Evolutionary conservation across 2,888 invertebrate species (phyloP).

Genomic region (Eupithecia subfuscata): DNA sequence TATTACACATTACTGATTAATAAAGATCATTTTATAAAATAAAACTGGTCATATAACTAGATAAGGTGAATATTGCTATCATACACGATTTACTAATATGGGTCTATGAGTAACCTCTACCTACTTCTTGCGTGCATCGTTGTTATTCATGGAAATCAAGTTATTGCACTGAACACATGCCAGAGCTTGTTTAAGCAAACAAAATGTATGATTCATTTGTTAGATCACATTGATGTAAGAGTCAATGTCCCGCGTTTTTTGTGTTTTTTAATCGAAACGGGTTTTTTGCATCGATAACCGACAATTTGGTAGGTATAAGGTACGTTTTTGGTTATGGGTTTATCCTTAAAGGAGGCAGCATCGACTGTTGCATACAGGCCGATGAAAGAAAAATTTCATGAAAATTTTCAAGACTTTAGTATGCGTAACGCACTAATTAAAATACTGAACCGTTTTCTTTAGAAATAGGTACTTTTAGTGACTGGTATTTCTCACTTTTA

Average conservation of each 20-base stretch:
- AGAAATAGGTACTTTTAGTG: background rate
- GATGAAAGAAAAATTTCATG: background rate
- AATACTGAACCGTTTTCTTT: background rate
- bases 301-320: background rate
- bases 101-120: background rate
- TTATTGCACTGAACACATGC: constrained; percentile 10
- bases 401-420: background rate
- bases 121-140: constrained; percentile 1
- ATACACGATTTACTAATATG: background rate
- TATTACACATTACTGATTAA: background rate
- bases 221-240: constrained; percentile 30
- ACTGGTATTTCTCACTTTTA: no score
- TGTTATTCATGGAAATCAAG: constrained; percentile 1
- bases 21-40: no score
- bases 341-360: background rate
- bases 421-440: background rate
- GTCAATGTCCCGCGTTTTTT: constrained; percentile 43
- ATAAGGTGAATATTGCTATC: background rate
- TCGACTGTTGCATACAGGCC: background rate
- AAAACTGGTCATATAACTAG: background rate
- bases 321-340: background rate
- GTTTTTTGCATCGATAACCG: constrained; percentile 17
- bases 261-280: constrained; percentile 14
- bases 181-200: constrained; percentile 20
- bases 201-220: constrained; percentile 27